A percentile compares a stretch with the other conserved stretches of the same genome.
phyloP scores from a whole-genome alignment of 2,113 vertebrate species.

The Stictonetta naevosa region DNA sequence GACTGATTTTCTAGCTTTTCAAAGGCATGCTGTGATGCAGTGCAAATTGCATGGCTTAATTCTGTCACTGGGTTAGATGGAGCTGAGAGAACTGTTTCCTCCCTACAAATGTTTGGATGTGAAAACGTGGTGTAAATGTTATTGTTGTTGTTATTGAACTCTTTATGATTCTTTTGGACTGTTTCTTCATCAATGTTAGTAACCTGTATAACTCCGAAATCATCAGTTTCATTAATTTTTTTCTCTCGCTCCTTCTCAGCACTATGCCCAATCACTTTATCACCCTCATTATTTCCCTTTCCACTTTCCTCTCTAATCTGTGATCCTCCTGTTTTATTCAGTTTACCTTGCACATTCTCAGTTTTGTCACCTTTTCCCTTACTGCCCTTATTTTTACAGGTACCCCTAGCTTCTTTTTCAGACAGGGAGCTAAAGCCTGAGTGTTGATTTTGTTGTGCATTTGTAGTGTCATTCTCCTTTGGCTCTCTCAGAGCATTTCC shows the following conservation, averaged over 20 bases:
- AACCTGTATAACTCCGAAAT: slow-evolving; percentile 68
- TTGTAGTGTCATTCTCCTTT: slow-evolving; percentile 36
- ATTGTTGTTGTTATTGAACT: slow-evolving; percentile 84
- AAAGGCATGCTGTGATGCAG: neutral
- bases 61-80: neutral
- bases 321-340: slow-evolving; percentile 46
- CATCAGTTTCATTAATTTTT: slow-evolving; percentile 1
- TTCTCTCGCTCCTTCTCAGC: slow-evolving; percentile 57
- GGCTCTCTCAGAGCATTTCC: slow-evolving; percentile 36
- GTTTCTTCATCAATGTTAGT: slow-evolving; percentile 68
- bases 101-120: slow-evolving; percentile 17
- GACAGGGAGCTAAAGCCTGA: slow-evolving; percentile 27
- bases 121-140: slow-evolving; percentile 70
- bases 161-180: slow-evolving; percentile 41
- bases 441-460: slow-evolving; percentile 44
- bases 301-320: slow-evolving; percentile 33
- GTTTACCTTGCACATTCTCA: slow-evolving; percentile 22
- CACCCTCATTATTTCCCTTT: slow-evolving; percentile 50
- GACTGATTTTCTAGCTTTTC: slow-evolving; percentile 26
- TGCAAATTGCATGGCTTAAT: neutral
- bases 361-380: slow-evolving; percentile 49
- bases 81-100: slow-evolving; percentile 44
- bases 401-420: slow-evolving; percentile 57
- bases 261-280: slow-evolving; percentile 21
- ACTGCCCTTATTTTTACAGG: slow-evolving; percentile 31